A percentile compares a stretch with the other conserved stretches of the same genome.
Evolutionary conservation across 2,113 vertebrate species (phyloP).

Genomic region (Pithys albifrons): DNA sequence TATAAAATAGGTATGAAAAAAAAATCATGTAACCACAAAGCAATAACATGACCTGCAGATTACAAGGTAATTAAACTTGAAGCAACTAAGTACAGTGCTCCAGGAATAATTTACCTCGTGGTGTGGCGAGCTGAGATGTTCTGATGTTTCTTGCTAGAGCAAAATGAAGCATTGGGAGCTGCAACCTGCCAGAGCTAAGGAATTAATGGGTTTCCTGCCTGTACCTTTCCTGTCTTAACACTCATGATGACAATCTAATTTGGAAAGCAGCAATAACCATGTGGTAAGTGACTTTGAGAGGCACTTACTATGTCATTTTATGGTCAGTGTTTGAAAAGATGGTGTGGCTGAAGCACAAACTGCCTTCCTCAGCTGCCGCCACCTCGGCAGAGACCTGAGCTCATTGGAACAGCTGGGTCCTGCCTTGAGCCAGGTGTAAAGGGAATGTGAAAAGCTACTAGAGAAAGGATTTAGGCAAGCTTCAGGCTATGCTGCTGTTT

Average conservation of each 20-base stretch:
- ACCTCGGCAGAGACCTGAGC: background rate
- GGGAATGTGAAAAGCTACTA: background rate
- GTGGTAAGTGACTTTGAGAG: slow-evolving; percentile 49
- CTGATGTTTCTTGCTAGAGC: slow-evolving; percentile 55
- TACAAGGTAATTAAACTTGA: slow-evolving; percentile 73
- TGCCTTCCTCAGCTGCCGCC: background rate
- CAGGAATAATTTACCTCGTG: slow-evolving; percentile 66
- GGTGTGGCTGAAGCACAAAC: background rate
- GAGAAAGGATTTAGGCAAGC: background rate
- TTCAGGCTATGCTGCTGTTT: background rate
- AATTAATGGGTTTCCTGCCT: slow-evolving; percentile 26
- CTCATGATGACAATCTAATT: slow-evolving; percentile 39
- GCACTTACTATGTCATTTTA: slow-evolving; percentile 35
- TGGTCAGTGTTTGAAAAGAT: slow-evolving; percentile 11
- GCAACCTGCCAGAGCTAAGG: slow-evolving; percentile 10
- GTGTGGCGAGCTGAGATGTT: slow-evolving; percentile 44
- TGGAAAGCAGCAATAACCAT: slow-evolving; percentile 47
- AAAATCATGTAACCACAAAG: slow-evolving; percentile 42
- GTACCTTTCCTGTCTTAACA: slow-evolving; percentile 36
- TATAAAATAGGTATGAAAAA: slow-evolving; percentile 44
- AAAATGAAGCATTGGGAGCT: slow-evolving; percentile 64
- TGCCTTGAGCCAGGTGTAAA: background rate
- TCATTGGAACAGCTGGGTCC: background rate
- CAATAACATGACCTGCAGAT: slow-evolving; percentile 62
- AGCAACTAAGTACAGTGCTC: slow-evolving; percentile 54